Evolutionary conservation across 1,140 invertebrate genomes (phyloP).

Genomic region (Cyphomyrmex costatus): DNA sequence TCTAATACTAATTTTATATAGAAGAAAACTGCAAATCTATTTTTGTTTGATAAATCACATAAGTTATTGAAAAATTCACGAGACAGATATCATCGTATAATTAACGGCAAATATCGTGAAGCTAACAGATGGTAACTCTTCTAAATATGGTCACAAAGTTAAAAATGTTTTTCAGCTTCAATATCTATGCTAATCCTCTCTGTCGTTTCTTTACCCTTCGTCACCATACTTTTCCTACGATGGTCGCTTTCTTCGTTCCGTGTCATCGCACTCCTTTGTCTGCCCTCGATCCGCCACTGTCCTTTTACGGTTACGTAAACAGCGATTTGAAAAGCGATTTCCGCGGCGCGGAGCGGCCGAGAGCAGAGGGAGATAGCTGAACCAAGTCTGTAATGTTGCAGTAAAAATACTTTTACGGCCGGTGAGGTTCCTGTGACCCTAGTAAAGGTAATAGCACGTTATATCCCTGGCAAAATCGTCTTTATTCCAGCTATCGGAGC

Average conservation of each 20-base stretch:
- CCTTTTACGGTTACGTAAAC: conserved; percentile 65
- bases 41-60: not conserved
- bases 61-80: not conserved
- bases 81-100: not conserved
- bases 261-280: conserved; percentile 36
- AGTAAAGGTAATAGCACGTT: conserved; percentile 55
- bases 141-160: conserved; percentile 66
- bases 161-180: conserved; percentile 77
- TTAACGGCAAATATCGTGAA: not conserved
- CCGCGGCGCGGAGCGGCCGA: not conserved
- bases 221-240: conserved; percentile 36
- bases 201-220: conserved; percentile 64
- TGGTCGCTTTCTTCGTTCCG: conserved; percentile 60
- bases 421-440: conserved; percentile 26
- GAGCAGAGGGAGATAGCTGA: conserved; percentile 12
- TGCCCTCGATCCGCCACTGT: conserved; percentile 42
- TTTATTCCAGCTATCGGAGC: conserved; percentile 18
- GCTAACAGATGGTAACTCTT: conserved; percentile 17
- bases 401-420: conserved; percentile 64
- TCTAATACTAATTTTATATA: not conserved
- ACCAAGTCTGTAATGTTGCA: conserved; percentile 36
- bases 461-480: conserved; percentile 38
- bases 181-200: conserved; percentile 78
- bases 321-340: conserved; percentile 58
- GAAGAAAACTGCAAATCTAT: not conserved